phyloP scores from a whole-genome alignment of 2,797 vertebrate species.

The Urosaurus nigricauda region DNA sequence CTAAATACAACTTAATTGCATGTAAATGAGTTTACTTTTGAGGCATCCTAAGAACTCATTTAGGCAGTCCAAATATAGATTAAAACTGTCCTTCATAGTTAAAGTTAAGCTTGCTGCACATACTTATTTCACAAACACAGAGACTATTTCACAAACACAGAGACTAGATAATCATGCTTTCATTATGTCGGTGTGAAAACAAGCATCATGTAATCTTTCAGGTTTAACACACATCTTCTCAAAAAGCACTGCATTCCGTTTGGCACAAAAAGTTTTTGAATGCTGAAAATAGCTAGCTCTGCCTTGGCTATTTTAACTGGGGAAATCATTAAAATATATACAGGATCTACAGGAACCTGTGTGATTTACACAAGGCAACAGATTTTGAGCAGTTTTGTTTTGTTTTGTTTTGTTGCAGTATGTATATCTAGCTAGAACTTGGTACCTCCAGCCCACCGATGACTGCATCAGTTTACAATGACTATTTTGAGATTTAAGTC shows the following conservation, averaged over 20 bases:
- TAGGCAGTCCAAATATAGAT: conserved; percentile 29
- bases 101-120: neutral
- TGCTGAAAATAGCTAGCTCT: neutral
- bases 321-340: neutral
- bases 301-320: too few species aligned
- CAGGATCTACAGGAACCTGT: neutral
- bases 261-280: neutral
- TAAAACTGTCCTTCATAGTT: conserved; percentile 29
- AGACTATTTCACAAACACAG: conserved; percentile 1
- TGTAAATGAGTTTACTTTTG: conserved; percentile 28
- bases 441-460: neutral
- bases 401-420: neutral
- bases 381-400: too few species aligned
- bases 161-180: neutral
- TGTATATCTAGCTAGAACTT: neutral
- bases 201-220: neutral
- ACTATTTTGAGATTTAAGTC: neutral
- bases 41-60: conserved; percentile 19
- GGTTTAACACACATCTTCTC: neutral
- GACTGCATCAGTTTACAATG: neutral
- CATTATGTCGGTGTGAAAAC: neutral
- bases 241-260: neutral
- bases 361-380: neutral
- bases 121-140: conserved; percentile 4
- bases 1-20: conserved; percentile 26